Conservation (phyloP, 2,888 invertebrate species). For the Sthenelais limicola region DNA sequence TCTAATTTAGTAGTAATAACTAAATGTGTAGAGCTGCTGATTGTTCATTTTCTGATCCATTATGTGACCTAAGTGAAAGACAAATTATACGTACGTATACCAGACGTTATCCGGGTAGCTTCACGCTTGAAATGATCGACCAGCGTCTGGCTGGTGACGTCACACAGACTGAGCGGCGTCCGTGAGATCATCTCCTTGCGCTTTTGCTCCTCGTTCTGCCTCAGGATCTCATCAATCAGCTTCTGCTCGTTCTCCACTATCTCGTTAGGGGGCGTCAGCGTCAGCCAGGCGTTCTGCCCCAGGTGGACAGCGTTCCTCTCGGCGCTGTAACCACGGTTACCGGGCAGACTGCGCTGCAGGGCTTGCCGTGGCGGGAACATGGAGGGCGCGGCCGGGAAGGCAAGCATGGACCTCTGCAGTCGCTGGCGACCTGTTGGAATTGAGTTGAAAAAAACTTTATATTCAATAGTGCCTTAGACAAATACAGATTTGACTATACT, state of each 20-base stretch:
- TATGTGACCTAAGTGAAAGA: no score
- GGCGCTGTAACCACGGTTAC: slow-evolving; percentile 29
- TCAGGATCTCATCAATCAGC: slow-evolving; percentile 26
- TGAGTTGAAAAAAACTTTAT: no score
- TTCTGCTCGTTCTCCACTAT: slow-evolving; percentile 51
- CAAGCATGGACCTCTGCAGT: slow-evolving; percentile 63
- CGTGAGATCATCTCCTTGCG: not conserved
- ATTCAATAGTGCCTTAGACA: no score
- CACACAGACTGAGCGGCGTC: not conserved
- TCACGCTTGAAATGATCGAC: not conserved
- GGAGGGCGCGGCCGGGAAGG: slow-evolving; percentile 64
- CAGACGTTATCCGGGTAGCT: no score
- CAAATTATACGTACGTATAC: no score
- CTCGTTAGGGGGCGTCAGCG: slow-evolving; percentile 56
- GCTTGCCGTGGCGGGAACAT: slow-evolving; percentile 50
- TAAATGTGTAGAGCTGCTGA: no score
- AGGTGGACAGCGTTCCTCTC: slow-evolving; percentile 51
- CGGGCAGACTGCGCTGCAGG: slow-evolving; percentile 16
- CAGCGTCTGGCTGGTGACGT: not conserved
- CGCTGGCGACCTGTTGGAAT: slow-evolving; percentile 56
- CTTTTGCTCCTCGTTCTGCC: slow-evolving; percentile 6
- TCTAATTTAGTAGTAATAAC: no score
- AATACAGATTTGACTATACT: no score
- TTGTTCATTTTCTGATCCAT: no score
- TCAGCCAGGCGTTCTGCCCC: slow-evolving; percentile 55